Percentiles rank a stretch among this genome's conserved stretches.
Conservation (phyloP, 1,140 invertebrate species). For the Cepaea nemoralis region DNA sequence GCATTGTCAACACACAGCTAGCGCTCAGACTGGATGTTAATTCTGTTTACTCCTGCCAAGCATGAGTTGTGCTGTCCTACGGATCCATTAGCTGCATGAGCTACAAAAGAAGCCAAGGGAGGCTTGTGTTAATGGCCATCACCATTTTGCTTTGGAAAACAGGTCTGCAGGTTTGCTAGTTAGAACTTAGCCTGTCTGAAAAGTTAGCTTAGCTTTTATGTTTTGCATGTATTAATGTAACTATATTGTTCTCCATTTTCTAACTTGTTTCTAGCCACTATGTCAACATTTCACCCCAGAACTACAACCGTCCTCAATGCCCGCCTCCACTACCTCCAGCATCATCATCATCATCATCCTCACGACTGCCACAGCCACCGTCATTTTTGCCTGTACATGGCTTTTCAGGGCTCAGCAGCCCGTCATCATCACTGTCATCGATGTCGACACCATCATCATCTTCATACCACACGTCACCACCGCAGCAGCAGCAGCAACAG, state of each 20-base stretch:
- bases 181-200: no score
- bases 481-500: conserved; percentile 4
- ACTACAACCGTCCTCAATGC: background rate
- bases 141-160: no score
- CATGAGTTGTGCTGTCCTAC: no score
- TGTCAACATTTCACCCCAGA: background rate
- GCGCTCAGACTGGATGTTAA: no score
- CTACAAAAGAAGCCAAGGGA: no score
- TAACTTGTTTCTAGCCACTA: background rate
- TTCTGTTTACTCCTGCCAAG: no score
- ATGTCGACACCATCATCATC: background rate
- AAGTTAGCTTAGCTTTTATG: no score
- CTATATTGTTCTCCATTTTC: background rate
- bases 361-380: conserved; percentile 25
- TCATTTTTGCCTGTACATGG: conserved; percentile 29
- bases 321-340: background rate
- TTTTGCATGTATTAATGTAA: no score
- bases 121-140: no score
- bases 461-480: background rate
- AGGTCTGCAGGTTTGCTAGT: no score
- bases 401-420: background rate
- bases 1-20: no score
- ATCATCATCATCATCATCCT: background rate
- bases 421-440: conserved; percentile 13
- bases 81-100: no score